A percentile compares a stretch with the other conserved stretches of the same genome.
phyloP scores from a whole-genome alignment of 1,140 invertebrate species.

The Bombus affinis region DNA sequence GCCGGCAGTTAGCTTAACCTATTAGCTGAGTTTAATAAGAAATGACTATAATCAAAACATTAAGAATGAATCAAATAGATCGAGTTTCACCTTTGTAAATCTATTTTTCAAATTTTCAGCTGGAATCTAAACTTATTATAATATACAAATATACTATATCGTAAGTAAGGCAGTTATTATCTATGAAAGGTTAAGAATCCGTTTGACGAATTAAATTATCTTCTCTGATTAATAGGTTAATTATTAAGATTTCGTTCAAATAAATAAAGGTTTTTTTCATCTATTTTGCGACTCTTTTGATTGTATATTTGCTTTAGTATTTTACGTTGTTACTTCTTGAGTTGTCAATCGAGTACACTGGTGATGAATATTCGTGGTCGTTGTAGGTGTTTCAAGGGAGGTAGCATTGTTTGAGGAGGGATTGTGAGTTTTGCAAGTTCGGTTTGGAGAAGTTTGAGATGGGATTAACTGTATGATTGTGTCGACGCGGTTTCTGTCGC shows the following conservation, averaged over 20 bases:
- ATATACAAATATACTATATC: no score
- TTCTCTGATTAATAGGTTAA: no score
- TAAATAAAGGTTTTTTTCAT: background rate
- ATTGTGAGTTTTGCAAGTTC: slow-evolving; percentile 18
- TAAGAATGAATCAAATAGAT: no score
- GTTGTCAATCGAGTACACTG: background rate
- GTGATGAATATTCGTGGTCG: background rate
- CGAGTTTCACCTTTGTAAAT: no score
- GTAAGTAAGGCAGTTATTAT: no score
- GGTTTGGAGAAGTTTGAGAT: background rate
- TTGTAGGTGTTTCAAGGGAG: background rate
- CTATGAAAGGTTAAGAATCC: no score
- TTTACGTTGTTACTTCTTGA: background rate
- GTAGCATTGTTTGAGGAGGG: background rate
- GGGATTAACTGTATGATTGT: background rate
- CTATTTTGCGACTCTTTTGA: background rate
- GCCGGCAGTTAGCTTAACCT: no score
- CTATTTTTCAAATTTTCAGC: no score
- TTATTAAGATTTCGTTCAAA: background rate
- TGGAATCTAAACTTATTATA: no score
- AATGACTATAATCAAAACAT: no score
- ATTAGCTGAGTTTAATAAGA: no score
- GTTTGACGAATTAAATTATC: no score
- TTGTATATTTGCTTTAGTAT: background rate
- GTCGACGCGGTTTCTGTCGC: background rate